Evolutionary conservation across 2,888 invertebrate species (phyloP).

Genomic region (Andrena trimmerana): DNA sequence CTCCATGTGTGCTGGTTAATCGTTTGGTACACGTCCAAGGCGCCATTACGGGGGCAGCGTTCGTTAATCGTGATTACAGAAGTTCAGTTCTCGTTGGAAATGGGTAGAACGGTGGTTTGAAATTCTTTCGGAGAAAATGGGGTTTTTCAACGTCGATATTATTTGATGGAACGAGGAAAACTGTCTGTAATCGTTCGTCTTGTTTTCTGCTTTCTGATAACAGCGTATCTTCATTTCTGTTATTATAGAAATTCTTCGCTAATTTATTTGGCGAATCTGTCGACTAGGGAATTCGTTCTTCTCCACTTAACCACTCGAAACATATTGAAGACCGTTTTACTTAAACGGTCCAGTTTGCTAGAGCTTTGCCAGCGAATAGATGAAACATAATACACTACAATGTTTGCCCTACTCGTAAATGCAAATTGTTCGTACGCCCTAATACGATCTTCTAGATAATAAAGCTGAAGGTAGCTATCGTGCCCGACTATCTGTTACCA

Average conservation of each 20-base stretch:
- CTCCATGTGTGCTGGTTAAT: conserved; percentile 16
- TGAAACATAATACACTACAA: not conserved
- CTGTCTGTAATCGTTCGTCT: too few relatives aligned
- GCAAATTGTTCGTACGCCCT: conserved; percentile 14
- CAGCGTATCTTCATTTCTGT: not conserved
- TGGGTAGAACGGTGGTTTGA: not conserved
- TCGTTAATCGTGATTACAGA: conserved; percentile 20
- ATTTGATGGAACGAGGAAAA: not conserved
- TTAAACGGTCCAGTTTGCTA: not conserved
- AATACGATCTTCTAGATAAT: conserved; percentile 11
- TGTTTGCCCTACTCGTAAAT: conserved; percentile 24
- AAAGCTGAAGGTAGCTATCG: conserved; percentile 19
- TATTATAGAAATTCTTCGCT: not conserved
- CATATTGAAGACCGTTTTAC: not conserved
- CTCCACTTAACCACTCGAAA: conserved; percentile 3
- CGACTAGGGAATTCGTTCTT: conserved; percentile 10
- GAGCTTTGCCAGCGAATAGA: conserved; percentile 19
- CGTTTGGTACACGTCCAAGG: conserved; percentile 11
- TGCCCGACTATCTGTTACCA: conserved; percentile 27
- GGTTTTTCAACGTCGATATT: not conserved
- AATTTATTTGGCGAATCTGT: not conserved
- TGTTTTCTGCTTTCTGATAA: not conserved
- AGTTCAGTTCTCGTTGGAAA: not conserved
- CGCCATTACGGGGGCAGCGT: not conserved
- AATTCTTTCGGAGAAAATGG: not conserved